Conservation (phyloP, 2,888 invertebrate species). For the Lasioglossum morio region DNA sequence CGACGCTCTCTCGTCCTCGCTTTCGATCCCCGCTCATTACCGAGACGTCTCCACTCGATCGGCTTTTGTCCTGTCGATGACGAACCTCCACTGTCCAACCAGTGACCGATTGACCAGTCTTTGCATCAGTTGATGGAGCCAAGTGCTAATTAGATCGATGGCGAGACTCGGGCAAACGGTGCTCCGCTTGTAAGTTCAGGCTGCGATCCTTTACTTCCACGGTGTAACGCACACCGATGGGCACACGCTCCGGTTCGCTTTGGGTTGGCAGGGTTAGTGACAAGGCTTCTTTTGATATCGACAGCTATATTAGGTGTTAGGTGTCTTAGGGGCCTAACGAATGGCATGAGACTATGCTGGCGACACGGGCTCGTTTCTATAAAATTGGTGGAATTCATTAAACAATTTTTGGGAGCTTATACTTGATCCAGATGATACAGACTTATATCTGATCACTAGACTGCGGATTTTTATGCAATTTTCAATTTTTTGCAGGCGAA, state of each 20-base stretch:
- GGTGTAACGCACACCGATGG: neutral
- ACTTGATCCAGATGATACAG: neutral
- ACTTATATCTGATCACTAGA: too few relatives aligned
- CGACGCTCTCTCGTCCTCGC: slow-evolving; percentile 63
- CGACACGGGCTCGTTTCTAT: neutral
- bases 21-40: slow-evolving; percentile 56
- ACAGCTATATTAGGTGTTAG: neutral
- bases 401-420: neutral
- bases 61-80: slow-evolving; percentile 29
- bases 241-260: neutral
- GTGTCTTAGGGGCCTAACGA: neutral
- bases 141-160: slow-evolving; percentile 27
- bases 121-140: neutral
- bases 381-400: neutral
- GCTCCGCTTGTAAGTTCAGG: neutral
- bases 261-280: neutral
- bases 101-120: slow-evolving; percentile 23
- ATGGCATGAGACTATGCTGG: neutral
- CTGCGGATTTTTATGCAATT: too few relatives aligned
- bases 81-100: slow-evolving; percentile 10
- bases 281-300: neutral
- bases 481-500: too few relatives aligned
- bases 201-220: neutral
- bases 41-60: slow-evolving; percentile 39
- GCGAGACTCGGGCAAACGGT: neutral